phyloP scores from a whole-genome alignment of 2,888 invertebrate genomes.

The Phymatocera aterrima region DNA sequence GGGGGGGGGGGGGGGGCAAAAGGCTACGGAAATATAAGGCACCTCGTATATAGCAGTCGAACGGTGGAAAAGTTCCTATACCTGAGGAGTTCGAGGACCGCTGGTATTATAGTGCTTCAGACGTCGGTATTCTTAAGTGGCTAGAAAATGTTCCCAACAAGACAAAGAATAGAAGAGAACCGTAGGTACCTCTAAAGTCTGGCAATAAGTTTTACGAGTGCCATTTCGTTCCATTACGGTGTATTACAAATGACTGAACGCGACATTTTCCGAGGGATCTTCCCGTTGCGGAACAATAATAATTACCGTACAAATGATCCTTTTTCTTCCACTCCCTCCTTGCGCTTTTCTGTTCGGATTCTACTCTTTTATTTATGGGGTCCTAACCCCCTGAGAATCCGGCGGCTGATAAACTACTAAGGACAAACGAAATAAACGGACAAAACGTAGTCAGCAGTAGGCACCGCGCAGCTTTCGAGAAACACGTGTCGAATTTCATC shows the following conservation, averaged over 20 bases:
- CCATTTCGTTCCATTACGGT: conserved; percentile 42
- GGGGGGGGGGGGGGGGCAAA: too few species aligned
- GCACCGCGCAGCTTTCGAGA: conserved; percentile 14
- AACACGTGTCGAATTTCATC: conserved; percentile 42
- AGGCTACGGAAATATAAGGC: neutral
- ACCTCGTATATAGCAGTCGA: neutral
- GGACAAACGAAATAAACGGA: conserved; percentile 13
- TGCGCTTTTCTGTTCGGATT: neutral
- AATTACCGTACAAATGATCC: conserved; percentile 32
- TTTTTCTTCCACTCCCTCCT: neutral
- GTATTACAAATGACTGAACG: too few species aligned
- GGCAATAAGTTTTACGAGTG: conserved; percentile 21
- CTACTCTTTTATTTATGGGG: conserved; percentile 22
- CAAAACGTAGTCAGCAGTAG: neutral
- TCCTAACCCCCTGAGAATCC: neutral
- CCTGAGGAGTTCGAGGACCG: conserved; percentile 13
- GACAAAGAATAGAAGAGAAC: neutral
- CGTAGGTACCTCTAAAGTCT: neutral
- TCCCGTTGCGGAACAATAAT: neutral
- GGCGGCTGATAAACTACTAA: conserved; percentile 24
- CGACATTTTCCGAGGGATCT: conserved; percentile 18
- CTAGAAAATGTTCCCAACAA: neutral
- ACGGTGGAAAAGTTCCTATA: conserved; percentile 6
- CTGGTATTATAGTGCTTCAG: neutral
- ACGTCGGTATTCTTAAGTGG: conserved; percentile 12